Percentiles rank a stretch among this genome's conserved stretches.
Evolutionary conservation across 2,797 vertebrate genomes (phyloP).

Genomic region (Bucorvus abyssinicus): DNA sequence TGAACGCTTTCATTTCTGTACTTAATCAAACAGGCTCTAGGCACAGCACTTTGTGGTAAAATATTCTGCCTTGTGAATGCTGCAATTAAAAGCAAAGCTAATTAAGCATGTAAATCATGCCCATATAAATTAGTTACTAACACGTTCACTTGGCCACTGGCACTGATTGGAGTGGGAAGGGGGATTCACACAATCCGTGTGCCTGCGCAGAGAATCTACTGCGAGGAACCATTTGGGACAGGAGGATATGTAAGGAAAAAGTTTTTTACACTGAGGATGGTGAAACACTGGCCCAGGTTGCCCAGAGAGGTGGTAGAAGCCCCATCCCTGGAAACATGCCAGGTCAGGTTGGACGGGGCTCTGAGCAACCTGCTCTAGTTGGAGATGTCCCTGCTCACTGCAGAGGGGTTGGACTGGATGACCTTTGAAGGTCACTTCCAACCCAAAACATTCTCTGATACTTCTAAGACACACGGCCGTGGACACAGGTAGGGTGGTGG

Average conservation of each 20-base stretch:
- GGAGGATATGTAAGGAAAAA: neutral
- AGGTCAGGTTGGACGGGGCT: neutral
- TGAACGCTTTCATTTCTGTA: neutral
- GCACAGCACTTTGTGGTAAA: constrained; percentile 1
- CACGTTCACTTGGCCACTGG: neutral
- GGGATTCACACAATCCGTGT: rapidly evolving
- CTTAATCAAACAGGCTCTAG: constrained; percentile 24
- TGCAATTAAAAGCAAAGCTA: constrained; percentile 28
- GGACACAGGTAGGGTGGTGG: rapidly evolving
- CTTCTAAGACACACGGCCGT: rapidly evolving
- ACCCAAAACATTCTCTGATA: too few relatives aligned
- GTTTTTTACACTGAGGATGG: neutral
- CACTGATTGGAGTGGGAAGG: rapidly evolving
- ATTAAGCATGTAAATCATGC: constrained; percentile 46
- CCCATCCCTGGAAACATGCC: neutral
- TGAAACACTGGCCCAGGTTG: neutral
- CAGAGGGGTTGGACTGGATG: neutral
- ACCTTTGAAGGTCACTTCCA: neutral
- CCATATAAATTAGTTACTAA: neutral
- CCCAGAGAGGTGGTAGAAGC: neutral
- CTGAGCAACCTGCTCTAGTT: neutral
- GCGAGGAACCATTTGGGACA: rapidly evolving
- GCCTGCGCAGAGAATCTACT: neutral
- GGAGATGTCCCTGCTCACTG: neutral
- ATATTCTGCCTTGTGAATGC: constrained; percentile 15